Conservation (phyloP, 2,113 vertebrate species). For the Forbesichthys agassizii region DNA sequence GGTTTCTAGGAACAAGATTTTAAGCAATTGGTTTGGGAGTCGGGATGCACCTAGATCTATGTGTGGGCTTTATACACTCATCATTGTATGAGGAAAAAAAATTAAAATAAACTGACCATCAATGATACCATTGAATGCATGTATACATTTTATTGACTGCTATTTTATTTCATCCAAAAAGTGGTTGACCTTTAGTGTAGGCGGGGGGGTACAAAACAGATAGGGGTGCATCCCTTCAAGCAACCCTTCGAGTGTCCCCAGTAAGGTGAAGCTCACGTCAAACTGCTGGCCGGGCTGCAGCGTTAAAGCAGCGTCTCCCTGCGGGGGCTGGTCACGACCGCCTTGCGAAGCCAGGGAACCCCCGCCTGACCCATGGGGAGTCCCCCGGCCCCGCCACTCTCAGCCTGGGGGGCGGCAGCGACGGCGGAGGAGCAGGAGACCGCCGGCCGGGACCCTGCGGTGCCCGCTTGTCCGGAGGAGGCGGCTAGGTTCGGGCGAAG, state of each 20-base stretch:
- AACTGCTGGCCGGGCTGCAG: slow-evolving; percentile 18
- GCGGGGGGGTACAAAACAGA: background rate
- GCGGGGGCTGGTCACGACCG: slow-evolving; percentile 50
- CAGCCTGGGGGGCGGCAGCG: background rate
- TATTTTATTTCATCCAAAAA: background rate
- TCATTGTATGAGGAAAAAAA: too few species aligned
- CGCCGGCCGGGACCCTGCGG: slow-evolving; percentile 21
- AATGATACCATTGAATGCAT: too few species aligned
- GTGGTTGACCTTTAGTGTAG: background rate
- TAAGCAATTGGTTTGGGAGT: slow-evolving; percentile 56
- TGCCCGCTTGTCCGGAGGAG: background rate
- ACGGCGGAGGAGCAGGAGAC: background rate
- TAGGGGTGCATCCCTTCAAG: slow-evolving; percentile 11
- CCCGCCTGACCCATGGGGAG: slow-evolving; percentile 34
- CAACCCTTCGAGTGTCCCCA: slow-evolving; percentile 20
- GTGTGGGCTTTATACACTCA: background rate
- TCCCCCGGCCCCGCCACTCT: slow-evolving; percentile 13
- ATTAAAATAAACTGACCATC: background rate
- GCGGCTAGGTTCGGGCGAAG: background rate
- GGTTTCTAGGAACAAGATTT: slow-evolving; percentile 26
- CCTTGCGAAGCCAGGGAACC: slow-evolving; percentile 34
- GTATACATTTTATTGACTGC: too few species aligned
- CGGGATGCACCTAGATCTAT: slow-evolving; percentile 28
- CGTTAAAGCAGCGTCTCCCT: slow-evolving; percentile 73
- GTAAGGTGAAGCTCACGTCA: slow-evolving; percentile 67